Evolutionary conservation across 2,888 invertebrate genomes (phyloP).

Genomic region (Limulus polyphemus): DNA sequence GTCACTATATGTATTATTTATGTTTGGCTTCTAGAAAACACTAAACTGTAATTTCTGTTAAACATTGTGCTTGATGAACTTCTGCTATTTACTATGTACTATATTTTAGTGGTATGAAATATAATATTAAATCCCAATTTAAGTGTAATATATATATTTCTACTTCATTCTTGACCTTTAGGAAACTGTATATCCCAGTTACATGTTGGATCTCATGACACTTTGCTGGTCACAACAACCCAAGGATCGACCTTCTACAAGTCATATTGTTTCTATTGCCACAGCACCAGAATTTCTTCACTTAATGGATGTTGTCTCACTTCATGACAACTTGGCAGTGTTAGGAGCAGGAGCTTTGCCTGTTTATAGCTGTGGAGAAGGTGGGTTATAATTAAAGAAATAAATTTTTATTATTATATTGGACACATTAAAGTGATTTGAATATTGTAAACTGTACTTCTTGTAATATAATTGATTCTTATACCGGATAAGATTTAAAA

Average conservation of each 20-base stretch:
- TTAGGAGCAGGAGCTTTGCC: conserved; percentile 21
- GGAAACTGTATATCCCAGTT: conserved; percentile 34
- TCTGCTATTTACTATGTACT: no score
- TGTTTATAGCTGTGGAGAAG: conserved; percentile 17
- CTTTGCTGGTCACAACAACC: conserved; percentile 80
- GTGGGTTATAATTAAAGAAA: conserved; percentile 2
- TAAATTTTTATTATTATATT: no score
- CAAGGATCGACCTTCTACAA: conserved; percentile 75
- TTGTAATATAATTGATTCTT: no score
- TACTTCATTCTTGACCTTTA: conserved; percentile 1
- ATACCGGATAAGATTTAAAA: no score
- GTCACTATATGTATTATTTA: no score
- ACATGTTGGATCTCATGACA: conserved; percentile 86
- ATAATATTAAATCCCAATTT: no score
- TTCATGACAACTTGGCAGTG: conserved; percentile 41
- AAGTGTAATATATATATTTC: neutral
- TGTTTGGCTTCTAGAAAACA: no score
- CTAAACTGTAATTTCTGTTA: no score
- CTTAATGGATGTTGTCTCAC: conserved; percentile 59
- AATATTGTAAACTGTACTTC: no score
- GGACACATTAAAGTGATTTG: no score
- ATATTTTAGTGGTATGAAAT: no score
- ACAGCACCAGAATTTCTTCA: conserved; percentile 89
- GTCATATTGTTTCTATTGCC: conserved; percentile 82
- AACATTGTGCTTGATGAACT: no score